Evolutionary conservation across 2,888 invertebrate species (phyloP).

Genomic region (Trissoscelio sp.): DNA sequence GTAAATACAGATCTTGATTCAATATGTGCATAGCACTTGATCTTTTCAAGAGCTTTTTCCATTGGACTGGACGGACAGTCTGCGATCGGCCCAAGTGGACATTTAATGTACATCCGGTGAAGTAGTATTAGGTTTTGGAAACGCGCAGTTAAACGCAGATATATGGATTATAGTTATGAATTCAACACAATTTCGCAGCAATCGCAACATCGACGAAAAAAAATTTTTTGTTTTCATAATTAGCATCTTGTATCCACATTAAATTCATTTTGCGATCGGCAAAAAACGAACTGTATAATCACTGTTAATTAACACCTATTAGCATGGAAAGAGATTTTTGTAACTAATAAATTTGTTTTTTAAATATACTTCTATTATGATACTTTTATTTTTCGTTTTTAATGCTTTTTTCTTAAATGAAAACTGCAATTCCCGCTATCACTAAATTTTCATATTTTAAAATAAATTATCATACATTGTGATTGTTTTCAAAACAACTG

Average conservation of each 20-base stretch:
- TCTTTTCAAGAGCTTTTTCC: slow-evolving; percentile 77
- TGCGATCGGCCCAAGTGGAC: slow-evolving; percentile 76
- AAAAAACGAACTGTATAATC: slow-evolving; percentile 26
- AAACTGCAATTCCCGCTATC: slow-evolving; percentile 58
- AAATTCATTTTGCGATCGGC: slow-evolving; percentile 6
- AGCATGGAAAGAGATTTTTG: slow-evolving; percentile 43
- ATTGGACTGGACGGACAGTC: slow-evolving; percentile 73
- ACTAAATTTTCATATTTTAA: slow-evolving; percentile 66
- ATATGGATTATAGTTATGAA: slow-evolving; percentile 44
- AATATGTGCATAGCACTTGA: slow-evolving; percentile 82
- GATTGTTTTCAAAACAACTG: slow-evolving; percentile 66
- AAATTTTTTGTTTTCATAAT: slow-evolving; percentile 3
- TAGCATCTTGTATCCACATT: neutral
- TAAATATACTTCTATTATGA: slow-evolving; percentile 42
- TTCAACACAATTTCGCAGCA: slow-evolving; percentile 38
- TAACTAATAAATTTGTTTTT: slow-evolving; percentile 58
- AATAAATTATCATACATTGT: slow-evolving; percentile 66
- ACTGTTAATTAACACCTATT: slow-evolving; percentile 50
- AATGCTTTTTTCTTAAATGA: slow-evolving; percentile 53
- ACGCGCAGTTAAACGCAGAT: slow-evolving; percentile 58
- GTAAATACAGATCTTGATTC: slow-evolving; percentile 81
- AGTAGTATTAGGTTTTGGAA: slow-evolving; percentile 73
- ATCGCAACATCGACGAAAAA: neutral
- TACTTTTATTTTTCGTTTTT: slow-evolving; percentile 51
- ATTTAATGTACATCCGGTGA: slow-evolving; percentile 78